A percentile compares a stretch with the other conserved stretches of the same genome.
These are phyloP conservation scores for Chaetops frenatus DNA, from an alignment of 2,113 vertebrate species.

Conservation along the genomic window DNA sequence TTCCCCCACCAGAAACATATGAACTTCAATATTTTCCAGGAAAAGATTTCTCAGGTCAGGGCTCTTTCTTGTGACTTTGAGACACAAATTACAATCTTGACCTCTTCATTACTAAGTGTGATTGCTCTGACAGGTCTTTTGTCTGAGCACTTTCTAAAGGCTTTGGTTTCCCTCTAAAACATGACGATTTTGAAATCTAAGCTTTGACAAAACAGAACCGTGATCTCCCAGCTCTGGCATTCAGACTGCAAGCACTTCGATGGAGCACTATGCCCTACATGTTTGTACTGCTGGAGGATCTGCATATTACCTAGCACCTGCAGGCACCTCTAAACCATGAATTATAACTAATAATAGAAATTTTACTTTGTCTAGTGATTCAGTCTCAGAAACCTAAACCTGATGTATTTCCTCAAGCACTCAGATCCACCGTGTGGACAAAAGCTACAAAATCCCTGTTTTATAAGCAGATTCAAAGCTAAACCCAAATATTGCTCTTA, in stretches of 20 bases:
- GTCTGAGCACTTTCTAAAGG: not conserved
- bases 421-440: not conserved
- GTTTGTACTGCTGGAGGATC: not conserved
- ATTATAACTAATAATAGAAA: not conserved
- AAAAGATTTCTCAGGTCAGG: not conserved
- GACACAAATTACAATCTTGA: not conserved
- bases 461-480: not conserved
- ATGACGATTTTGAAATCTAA: not conserved
- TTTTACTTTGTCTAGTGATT: not conserved
- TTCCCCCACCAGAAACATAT: not conserved
- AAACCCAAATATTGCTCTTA: not conserved
- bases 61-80: not conserved
- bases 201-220: not conserved
- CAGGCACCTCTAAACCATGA: not conserved
- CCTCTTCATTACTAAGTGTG: not conserved
- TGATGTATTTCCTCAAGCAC: not conserved
- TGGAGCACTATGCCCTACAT: accelerated
- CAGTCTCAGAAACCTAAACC: not conserved
- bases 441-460: not conserved
- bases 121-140: not conserved
- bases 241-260: not conserved
- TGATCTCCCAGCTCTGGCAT: not conserved
- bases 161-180: not conserved
- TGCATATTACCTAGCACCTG: not conserved
- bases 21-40: not conserved